phyloP scores from a whole-genome alignment of 1,140 invertebrate species.

The Apolygus lucorum region DNA sequence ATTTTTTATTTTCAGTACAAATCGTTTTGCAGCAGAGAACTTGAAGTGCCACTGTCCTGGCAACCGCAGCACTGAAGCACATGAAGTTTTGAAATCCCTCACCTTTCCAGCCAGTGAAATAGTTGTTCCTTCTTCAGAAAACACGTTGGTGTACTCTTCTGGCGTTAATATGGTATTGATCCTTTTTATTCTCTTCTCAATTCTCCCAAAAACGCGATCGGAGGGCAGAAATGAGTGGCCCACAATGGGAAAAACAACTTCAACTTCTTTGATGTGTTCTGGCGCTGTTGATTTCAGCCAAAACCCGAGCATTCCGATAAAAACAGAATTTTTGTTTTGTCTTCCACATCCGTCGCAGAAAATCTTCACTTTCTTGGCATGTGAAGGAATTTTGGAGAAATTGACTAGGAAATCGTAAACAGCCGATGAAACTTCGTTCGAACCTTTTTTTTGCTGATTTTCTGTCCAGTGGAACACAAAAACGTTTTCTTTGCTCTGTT shows the following conservation, averaged over 20 bases:
- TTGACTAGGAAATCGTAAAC: too few relatives aligned
- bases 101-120: constrained; percentile 3
- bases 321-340: constrained; percentile 37
- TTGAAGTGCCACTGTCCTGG: constrained; percentile 22
- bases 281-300: not conserved
- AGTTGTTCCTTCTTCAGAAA: not conserved
- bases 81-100: constrained; percentile 22
- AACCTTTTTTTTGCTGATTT: constrained; percentile 32
- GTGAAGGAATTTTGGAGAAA: constrained; percentile 32
- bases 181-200: constrained; percentile 33
- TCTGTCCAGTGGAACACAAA: constrained; percentile 35
- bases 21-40: constrained; percentile 22
- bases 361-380: constrained; percentile 25
- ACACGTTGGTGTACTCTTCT: constrained; percentile 19
- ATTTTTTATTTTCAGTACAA: constrained; percentile 14
- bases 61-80: not conserved
- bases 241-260: constrained; percentile 27
- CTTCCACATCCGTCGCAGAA: constrained; percentile 31
- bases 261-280: constrained; percentile 22
- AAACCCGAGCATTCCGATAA: constrained; percentile 31
- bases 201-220: constrained; percentile 35
- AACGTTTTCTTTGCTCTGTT: constrained; percentile 31
- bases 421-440: constrained; percentile 35
- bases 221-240: constrained; percentile 34
- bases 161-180: constrained; percentile 27